Conservation (phyloP, 2,797 vertebrate genomes). For the Xiphorhynchus erythropygius region DNA sequence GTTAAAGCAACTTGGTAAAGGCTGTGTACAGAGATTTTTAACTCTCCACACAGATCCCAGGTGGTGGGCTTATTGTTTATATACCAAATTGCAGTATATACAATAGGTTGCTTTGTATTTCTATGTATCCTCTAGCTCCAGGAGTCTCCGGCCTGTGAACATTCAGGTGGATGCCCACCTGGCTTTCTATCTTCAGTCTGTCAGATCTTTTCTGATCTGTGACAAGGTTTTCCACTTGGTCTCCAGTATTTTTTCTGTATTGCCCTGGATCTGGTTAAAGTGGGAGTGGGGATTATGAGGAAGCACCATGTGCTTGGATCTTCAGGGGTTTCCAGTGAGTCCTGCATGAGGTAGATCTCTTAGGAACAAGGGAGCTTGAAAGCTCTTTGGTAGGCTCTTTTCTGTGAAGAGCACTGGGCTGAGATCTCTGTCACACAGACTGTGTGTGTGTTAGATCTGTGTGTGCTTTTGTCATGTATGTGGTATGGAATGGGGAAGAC, state of each 20-base stretch:
- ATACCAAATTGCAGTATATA: too few species aligned
- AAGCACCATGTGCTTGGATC: background rate
- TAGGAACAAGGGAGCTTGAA: background rate
- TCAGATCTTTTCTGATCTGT: background rate
- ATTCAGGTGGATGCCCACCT: background rate
- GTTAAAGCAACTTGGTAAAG: background rate
- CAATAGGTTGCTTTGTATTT: background rate
- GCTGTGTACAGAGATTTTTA: background rate
- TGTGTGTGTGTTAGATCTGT: fast-evolving
- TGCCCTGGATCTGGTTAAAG: background rate
- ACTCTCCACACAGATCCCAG: background rate
- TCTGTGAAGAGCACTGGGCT: background rate
- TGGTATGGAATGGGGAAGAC: background rate
- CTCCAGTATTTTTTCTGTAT: background rate
- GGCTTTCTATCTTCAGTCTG: background rate
- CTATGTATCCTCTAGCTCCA: background rate
- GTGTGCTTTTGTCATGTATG: background rate
- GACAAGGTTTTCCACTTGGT: background rate
- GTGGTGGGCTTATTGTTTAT: background rate
- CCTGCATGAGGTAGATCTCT: background rate
- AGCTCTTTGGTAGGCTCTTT: background rate
- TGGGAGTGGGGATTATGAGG: background rate
- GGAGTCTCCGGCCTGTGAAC: background rate
- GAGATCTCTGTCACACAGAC: background rate
- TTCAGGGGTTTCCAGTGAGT: background rate